phyloP scores from a whole-genome alignment of 1,140 invertebrate species.

The Panonychus citri region DNA sequence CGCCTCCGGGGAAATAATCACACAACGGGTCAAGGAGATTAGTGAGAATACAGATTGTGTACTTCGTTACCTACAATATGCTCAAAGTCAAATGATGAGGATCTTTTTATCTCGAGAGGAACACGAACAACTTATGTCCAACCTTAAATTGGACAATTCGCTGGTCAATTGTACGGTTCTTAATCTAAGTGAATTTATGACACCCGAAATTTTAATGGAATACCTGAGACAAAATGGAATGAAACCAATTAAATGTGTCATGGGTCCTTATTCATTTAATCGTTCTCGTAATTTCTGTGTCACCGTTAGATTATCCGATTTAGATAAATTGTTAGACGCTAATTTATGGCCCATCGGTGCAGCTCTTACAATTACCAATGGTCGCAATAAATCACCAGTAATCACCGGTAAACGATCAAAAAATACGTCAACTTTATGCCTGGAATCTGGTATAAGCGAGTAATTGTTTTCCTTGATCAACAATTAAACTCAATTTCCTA shows the following conservation, averaged over 20 bases:
- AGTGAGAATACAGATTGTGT: not conserved
- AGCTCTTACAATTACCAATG: no score
- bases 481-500: no score
- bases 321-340: not conserved
- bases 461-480: no score
- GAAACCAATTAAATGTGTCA: not conserved
- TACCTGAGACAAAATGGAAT: constrained; percentile 1
- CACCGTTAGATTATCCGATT: not conserved
- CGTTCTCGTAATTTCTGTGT: not conserved
- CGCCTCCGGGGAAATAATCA: not conserved
- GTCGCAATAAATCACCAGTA: no score
- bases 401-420: no score
- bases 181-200: constrained; percentile 1
- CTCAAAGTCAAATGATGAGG: not conserved
- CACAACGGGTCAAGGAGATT: not conserved
- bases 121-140: not conserved
- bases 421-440: no score
- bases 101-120: not conserved
- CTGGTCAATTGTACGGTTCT: not conserved
- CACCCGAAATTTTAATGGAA: not conserved
- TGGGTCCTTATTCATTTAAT: not conserved
- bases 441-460: no score
- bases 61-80: not conserved
- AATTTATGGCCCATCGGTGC: not conserved
- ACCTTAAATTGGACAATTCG: not conserved